Conservation (phyloP, 2,888 invertebrate genomes). For the Scotopteryx bipunctaria region DNA sequence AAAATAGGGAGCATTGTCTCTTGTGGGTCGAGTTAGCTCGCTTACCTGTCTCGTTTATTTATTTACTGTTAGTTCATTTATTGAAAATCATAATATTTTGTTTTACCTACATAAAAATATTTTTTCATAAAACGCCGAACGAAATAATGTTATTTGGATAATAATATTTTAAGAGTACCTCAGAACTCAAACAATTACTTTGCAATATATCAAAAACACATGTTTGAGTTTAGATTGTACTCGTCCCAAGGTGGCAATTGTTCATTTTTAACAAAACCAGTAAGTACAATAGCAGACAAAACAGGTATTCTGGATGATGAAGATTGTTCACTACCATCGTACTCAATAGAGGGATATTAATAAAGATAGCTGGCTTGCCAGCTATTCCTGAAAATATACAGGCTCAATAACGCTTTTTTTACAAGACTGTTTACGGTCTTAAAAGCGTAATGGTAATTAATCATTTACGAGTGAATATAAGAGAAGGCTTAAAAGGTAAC, state of each 20-base stretch:
- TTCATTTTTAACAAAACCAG: not conserved
- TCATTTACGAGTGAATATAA: not conserved
- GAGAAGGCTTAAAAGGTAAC: slow-evolving; percentile 6
- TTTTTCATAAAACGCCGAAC: too few species aligned
- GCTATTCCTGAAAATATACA: slow-evolving; percentile 34
- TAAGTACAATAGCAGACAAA: not conserved
- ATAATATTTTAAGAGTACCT: too few species aligned
- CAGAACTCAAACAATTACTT: not conserved
- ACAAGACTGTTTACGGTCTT: not conserved
- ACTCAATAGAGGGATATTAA: slow-evolving; percentile 70
- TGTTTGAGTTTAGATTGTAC: not conserved
- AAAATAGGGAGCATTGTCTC: slow-evolving; percentile 31
- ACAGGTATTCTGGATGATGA: not conserved
- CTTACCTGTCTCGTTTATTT: slow-evolving; percentile 9
- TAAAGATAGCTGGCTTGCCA: slow-evolving; percentile 42
- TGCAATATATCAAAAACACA: not conserved
- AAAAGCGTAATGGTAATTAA: not conserved
- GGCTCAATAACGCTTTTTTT: slow-evolving; percentile 26
- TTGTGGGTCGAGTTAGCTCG: slow-evolving; percentile 17
- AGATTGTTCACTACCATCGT: slow-evolving; percentile 59
- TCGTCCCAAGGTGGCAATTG: not conserved
- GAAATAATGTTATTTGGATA: too few species aligned
- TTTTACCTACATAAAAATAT: too few species aligned
- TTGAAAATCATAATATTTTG: slow-evolving; percentile 8
- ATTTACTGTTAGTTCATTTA: slow-evolving; percentile 9